phyloP scores from a whole-genome alignment of 2,113 vertebrate genomes.

The Bothrops jararaca region DNA sequence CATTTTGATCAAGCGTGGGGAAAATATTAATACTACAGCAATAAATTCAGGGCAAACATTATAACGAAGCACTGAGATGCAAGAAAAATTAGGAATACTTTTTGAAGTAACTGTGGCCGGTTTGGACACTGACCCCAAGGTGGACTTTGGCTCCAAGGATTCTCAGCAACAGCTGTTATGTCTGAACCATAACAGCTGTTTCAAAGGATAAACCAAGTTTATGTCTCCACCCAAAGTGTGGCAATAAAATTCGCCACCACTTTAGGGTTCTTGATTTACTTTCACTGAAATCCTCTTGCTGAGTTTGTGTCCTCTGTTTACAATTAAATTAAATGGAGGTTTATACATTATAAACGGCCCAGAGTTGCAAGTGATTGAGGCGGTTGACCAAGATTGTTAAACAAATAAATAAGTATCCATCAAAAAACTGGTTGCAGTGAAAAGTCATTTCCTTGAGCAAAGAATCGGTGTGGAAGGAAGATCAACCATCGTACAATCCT shows the following conservation, averaged over 20 bases:
- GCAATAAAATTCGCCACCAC: neutral
- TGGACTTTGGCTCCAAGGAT: neutral
- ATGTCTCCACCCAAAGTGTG: neutral
- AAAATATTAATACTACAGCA: neutral
- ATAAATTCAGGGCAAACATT: neutral
- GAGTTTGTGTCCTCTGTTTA: neutral
- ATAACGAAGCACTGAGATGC: neutral
- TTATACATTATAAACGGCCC: neutral
- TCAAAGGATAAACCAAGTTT: neutral
- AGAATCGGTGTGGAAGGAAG: neutral
- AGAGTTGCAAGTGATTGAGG: neutral
- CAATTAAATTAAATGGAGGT: neutral
- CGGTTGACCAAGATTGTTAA: neutral
- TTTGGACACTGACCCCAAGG: too few species aligned
- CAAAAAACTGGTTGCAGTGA: neutral
- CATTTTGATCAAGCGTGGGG: neutral
- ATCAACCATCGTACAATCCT: neutral
- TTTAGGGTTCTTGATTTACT: neutral
- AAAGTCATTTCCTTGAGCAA: slow-evolving; percentile 15
- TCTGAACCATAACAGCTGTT: neutral
- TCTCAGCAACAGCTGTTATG: neutral
- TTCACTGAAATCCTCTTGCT: neutral
- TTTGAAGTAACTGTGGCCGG: neutral
- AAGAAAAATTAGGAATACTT: neutral
- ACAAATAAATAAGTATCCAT: neutral